phyloP scores from a whole-genome alignment of 2,888 invertebrate genomes.

The Mayetiola destructor region DNA sequence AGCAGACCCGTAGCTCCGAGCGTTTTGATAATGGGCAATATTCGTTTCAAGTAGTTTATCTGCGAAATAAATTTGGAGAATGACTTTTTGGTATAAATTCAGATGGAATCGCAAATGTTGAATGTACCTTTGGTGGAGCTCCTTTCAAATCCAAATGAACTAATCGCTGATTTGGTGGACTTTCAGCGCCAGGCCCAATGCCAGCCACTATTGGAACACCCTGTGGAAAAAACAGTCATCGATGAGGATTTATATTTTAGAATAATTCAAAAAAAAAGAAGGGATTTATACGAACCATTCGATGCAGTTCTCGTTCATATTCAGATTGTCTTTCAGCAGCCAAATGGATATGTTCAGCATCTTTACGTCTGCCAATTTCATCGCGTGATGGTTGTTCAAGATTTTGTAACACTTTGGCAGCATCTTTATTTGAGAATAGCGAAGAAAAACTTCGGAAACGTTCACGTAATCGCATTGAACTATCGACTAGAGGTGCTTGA shows the following conservation, averaged over 20 bases:
- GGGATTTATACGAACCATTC: too few species aligned
- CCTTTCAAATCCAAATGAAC: constrained; percentile 68
- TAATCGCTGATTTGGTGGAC: constrained; percentile 37
- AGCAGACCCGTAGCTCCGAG: constrained; percentile 58
- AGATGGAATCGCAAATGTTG: constrained; percentile 28
- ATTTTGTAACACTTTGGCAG: constrained; percentile 26
- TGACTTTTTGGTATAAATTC: not conserved
- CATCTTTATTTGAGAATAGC: too few species aligned
- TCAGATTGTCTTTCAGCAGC: constrained; percentile 30
- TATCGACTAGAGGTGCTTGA: too few species aligned
- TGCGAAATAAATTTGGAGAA: constrained; percentile 22
- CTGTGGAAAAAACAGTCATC: too few species aligned
- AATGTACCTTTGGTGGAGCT: constrained; percentile 46
- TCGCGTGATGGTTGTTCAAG: constrained; percentile 32
- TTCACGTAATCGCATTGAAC: too few species aligned
- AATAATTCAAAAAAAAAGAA: too few species aligned
- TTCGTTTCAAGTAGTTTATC: constrained; percentile 42
- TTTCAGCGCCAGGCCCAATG: not conserved
- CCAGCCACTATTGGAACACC: not conserved
- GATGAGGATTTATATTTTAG: too few species aligned
- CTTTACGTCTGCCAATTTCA: constrained; percentile 30
- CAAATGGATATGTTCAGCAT: constrained; percentile 29
- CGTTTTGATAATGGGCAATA: constrained; percentile 42
- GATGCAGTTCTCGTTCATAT: too few species aligned
- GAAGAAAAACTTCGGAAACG: too few species aligned